Evolutionary conservation across 1,140 invertebrate genomes (phyloP), one percentile per base, ranked within the genome.

Genomic region (Drosophila malerkotliana): DNA sequence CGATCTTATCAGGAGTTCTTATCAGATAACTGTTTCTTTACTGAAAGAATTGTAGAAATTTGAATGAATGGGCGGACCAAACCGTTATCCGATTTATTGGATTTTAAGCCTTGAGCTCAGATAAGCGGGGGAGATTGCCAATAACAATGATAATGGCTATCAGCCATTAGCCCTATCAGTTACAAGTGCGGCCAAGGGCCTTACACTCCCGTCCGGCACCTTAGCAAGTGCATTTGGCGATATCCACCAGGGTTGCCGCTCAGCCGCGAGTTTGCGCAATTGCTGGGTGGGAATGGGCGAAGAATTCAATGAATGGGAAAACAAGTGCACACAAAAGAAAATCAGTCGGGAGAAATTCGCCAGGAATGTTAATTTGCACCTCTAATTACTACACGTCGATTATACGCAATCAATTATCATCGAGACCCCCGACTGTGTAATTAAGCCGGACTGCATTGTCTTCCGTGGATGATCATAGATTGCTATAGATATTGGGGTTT

Each of bases 281-380:
- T 24, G 51, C 18, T 39, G 41, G 63, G 66, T 69, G 66, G 62
- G 62, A 68, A 26, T 68, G 68, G 48, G 67, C 37, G 10, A 52
- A 14, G 34, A 68, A 71, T 71, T 71, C 37, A 72, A 72, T 72
- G 68, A 69, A 69, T 69, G 66, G 66, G 66, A 69, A 69, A 63
- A 56, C 39, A 39, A 37, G 24, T 37, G 62, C 66, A 56, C 32
- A 69, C 66, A 68, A 69, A 48, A 39, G 61, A 47, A 55, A 67
- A 45, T 15, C 61, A 14, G 10, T 1, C 30, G 15, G 12, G 54
- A 21, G 15, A 54, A 66, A 47, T 37, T n/a, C 21, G 21, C 49
- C 15, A 28, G 32, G 32, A 68, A 56, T 69, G 66, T 56, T 68
- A 56, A 56, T 69, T 68, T n/a, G n/a, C 45, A 3, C 15, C 12